Evolutionary conservation across 35 echinoderm and acorn worm genomes (phyloP).

Genomic region (Diadema setosum): DNA sequence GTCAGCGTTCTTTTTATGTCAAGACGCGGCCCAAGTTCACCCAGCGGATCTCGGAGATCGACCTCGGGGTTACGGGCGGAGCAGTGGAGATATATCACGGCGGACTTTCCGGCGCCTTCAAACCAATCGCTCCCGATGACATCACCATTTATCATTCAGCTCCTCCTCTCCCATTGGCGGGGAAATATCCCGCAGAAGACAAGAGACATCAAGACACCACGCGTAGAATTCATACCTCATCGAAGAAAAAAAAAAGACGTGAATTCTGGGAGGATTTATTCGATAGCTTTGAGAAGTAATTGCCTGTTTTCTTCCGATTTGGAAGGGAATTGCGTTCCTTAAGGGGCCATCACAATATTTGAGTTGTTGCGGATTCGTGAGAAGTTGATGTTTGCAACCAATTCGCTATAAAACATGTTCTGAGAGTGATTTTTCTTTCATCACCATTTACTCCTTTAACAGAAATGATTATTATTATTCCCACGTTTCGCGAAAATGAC

Average conservation of each 20-base stretch:
- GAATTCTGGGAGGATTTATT: background rate
- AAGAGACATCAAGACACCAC: too few species aligned
- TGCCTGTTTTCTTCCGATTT: constrained; percentile 14
- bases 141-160: background rate
- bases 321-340: background rate
- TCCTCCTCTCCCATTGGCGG: background rate
- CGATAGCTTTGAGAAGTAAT: background rate
- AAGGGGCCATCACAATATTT: background rate
- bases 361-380: background rate
- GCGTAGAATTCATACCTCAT: too few species aligned
- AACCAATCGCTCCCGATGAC: background rate
- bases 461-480: background rate
- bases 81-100: background rate
- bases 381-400: background rate
- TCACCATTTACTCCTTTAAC: background rate
- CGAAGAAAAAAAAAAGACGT: background rate
- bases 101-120: background rate
- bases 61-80: background rate
- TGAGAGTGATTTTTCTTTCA: background rate
- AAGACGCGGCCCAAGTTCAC: background rate
- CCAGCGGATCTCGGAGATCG: background rate
- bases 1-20: background rate
- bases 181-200: background rate
- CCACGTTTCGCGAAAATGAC: background rate
- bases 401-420: background rate